Conservation (phyloP, 2,888 invertebrate genomes). For the Stegana nigrithorax region DNA sequence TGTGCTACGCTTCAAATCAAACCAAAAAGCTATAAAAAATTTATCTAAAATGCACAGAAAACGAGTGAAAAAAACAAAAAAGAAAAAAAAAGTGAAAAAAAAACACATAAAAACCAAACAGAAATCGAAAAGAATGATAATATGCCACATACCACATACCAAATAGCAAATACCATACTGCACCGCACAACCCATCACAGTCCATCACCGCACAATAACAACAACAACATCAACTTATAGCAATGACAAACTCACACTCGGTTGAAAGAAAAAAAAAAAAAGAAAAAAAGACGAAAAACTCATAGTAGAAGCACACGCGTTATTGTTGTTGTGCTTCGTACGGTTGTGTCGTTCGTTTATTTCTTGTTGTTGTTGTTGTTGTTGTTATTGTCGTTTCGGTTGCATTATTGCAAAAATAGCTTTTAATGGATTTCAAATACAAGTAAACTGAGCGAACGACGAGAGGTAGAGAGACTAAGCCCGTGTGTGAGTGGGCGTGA, state of each 20-base stretch:
- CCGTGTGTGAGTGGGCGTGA: too few relatives aligned
- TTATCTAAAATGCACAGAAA: slow-evolving; percentile 12
- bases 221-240: neutral
- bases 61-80: neutral
- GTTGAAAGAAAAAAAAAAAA: neutral
- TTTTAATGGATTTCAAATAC: slow-evolving; percentile 65
- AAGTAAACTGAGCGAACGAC: slow-evolving; percentile 18
- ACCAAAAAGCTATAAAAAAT: slow-evolving; percentile 17
- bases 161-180: too few relatives aligned
- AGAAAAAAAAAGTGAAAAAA: neutral
- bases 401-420: slow-evolving; percentile 62
- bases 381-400: neutral
- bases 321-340: too few relatives aligned
- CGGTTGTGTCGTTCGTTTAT: too few relatives aligned
- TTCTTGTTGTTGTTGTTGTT: slow-evolving; percentile 11
- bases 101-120: neutral
- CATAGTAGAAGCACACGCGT: neutral
- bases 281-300: neutral
- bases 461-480: too few relatives aligned
- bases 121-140: neutral
- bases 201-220: neutral
- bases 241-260: neutral
- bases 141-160: neutral
- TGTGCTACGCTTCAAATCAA: slow-evolving; percentile 4
- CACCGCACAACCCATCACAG: too few relatives aligned